These are phyloP conservation scores for Myzus persicae DNA, from an alignment of 1,140 invertebrate species.

Conservation along the genomic window DNA sequence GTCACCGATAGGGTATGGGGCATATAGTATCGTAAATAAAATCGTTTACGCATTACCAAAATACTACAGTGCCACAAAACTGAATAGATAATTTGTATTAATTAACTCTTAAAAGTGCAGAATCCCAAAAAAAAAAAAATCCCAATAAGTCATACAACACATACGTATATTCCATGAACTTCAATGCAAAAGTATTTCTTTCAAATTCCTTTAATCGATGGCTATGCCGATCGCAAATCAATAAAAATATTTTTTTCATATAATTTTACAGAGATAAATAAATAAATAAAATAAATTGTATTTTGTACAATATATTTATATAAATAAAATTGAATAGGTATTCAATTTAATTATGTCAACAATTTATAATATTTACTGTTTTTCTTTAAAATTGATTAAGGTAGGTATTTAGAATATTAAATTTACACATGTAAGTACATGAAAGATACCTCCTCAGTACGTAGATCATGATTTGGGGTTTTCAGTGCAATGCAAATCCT, in stretches of 20 bases:
- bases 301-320: not conserved
- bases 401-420: too few species aligned
- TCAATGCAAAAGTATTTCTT: not conserved
- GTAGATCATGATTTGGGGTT: not conserved
- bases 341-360: too few species aligned
- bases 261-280: not conserved
- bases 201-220: not conserved
- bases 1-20: too few species aligned
- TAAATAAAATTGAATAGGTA: not conserved
- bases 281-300: too few species aligned
- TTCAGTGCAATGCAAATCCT: not conserved
- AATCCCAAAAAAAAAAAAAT: not conserved
- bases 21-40: not conserved
- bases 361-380: not conserved
- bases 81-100: not conserved
- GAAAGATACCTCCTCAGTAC: not conserved
- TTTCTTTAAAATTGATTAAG: not conserved
- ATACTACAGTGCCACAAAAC: not conserved
- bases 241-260: not conserved
- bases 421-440: not conserved
- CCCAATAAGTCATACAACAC: not conserved
- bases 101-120: not conserved
- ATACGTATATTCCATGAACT: not conserved
- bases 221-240: not conserved
- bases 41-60: not conserved